Base-by-base conservation (phyloP, 2,888 invertebrate genomes). In the Philhelius pedissequus region DNA sequence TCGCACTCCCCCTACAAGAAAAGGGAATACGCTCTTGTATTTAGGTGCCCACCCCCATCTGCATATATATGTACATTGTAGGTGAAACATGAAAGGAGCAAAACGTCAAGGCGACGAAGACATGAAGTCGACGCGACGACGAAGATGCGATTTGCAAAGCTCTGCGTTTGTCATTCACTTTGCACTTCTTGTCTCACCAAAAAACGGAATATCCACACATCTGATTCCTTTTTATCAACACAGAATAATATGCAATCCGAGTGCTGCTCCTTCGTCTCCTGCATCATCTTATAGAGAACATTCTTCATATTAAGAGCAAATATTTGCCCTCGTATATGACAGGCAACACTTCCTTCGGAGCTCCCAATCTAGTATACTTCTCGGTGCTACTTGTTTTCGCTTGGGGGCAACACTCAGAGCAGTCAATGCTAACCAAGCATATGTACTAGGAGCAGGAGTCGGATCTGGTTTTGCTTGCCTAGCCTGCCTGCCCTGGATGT, bases 251-350 rank as follows among this genome's bases (percentile, higher is more conserved):
- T 27, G 58, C 54, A 62, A 38, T 66, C 32, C 62, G 11, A 2
- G 1, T 32, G 1, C 43, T 43, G 13, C 30, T 6, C 18, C n/a
- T 5, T 11, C n/a, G 18, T 9, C 32, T 32, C 22, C 45, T 15
- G 43, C 68, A 30, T 18, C 60, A 64, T 75, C 84, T 76, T 80
- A 52, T 38, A 48, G 30, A 48, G 30, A 84, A 84, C 80, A 84
- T 84, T 76, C 84, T 76, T 84, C 84, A 84, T 84, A 84, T 84
- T 84, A 80, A 80, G 80, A 80, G 84, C 80, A 84, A 84, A 84
- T 84, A 84, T 84, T 84, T 84, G 76, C 84, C 66, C 70, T 62
- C 71, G 64, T 75, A 84, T 84, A n/a, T n/a, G n/a, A n/a, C n/a
- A n/a, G 80, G 80, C 84, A 80, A 80, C 84, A 84, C 84, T 84